Percentiles rank a stretch among this genome's conserved stretches.
Conservation (phyloP, 2,113 vertebrate genomes). For the Caloenas nicobarica region DNA sequence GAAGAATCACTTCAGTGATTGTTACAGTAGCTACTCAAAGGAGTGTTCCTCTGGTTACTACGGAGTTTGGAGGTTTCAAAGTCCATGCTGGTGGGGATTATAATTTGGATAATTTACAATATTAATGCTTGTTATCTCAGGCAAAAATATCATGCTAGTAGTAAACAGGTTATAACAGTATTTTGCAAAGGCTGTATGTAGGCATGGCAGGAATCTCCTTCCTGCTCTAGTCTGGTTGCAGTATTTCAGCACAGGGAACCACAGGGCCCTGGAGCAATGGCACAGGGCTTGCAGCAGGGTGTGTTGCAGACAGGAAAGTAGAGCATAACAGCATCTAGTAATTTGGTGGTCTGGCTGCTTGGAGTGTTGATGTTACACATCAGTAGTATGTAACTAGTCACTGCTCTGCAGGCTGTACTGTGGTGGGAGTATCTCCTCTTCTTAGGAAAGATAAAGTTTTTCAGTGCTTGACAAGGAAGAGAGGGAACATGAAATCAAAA, state of each 20-base stretch:
- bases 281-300: not conserved
- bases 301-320: not conserved
- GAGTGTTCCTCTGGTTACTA: not conserved
- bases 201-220: not conserved
- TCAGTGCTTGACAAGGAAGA: not conserved
- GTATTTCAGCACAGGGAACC: not conserved
- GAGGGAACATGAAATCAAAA: not conserved
- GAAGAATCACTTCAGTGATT: not conserved
- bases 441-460: not conserved
- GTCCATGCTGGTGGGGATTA: not conserved
- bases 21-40: not conserved
- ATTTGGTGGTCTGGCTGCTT: not conserved
- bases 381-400: not conserved
- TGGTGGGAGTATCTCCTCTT: not conserved
- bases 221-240: not conserved
- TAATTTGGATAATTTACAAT: not conserved
- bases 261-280: not conserved
- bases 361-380: not conserved
- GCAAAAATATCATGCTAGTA: not conserved
- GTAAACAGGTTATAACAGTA: not conserved
- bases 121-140: not conserved
- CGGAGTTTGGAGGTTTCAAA: not conserved
- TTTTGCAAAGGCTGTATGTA: not conserved
- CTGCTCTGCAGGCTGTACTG: rapidly evolving
- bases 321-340: not conserved